Percentiles rank a stretch among this genome's conserved stretches.
These are phyloP conservation scores for Vulpes ferrilata DNA, from an alignment of 2,113 vertebrate species.

Conservation along the genomic window DNA sequence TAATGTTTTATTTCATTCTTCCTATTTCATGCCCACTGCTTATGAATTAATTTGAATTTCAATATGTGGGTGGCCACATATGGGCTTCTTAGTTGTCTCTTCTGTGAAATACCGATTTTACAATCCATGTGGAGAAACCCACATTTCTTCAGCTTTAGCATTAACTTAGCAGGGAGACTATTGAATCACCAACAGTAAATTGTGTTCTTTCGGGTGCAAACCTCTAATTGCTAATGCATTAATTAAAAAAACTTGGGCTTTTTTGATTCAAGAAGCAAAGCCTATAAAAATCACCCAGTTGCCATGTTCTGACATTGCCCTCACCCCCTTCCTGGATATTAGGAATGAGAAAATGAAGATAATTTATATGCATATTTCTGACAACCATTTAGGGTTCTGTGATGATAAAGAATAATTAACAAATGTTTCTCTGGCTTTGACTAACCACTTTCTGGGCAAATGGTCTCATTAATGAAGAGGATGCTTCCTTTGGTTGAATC, in stretches of 20 bases:
- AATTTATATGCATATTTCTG: slow-evolving; percentile 72
- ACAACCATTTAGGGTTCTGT: slow-evolving; percentile 54
- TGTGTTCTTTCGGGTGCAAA: background rate
- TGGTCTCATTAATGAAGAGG: slow-evolving; percentile 80
- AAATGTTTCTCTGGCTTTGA: slow-evolving; percentile 67
- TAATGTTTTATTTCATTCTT: slow-evolving; percentile 25
- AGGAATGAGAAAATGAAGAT: slow-evolving; percentile 47
- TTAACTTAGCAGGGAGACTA: background rate
- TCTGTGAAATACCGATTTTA: background rate
- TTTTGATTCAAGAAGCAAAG: slow-evolving; percentile 29
- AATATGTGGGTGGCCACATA: background rate
- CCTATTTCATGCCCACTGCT: background rate
- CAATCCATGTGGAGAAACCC: background rate
- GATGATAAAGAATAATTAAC: slow-evolving; percentile 70
- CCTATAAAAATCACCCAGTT: background rate
- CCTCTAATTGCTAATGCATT: slow-evolving; percentile 3
- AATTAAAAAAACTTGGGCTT: slow-evolving; percentile 10
- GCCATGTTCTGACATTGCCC: background rate
- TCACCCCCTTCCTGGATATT: background rate
- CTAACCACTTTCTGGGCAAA: slow-evolving; percentile 73
- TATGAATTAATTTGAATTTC: slow-evolving; percentile 36
- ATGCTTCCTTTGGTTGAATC: slow-evolving; percentile 77
- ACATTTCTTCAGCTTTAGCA: background rate
- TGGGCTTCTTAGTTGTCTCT: background rate
- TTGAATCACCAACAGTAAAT: background rate